Evolutionary conservation across 2,888 invertebrate species (phyloP).

Genomic region (Molorchus minor): DNA sequence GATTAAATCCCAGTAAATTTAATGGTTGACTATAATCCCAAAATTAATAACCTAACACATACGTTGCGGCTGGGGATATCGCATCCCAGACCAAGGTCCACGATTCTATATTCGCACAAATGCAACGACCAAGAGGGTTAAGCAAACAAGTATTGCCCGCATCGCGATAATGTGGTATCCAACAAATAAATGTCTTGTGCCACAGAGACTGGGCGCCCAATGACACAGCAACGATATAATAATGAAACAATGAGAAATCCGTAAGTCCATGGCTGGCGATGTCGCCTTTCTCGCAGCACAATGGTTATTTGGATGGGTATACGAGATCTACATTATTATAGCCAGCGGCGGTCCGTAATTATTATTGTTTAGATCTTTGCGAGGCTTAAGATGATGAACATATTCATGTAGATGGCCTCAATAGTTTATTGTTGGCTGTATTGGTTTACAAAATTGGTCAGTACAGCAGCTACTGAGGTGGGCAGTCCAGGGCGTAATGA

Average conservation of each 20-base stretch:
- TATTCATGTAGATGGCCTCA: no score
- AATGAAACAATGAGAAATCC: conserved; percentile 52
- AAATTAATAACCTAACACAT: conserved; percentile 31
- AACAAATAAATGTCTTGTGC: conserved; percentile 33
- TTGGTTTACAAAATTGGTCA: no score
- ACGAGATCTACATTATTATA: conserved; percentile 37
- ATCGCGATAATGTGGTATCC: conserved; percentile 33
- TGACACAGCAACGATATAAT: conserved; percentile 52
- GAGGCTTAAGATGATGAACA: neutral
- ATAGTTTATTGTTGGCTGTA: no score
- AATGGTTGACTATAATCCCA: conserved; percentile 22
- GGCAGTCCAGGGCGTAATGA: no score
- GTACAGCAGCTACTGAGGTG: no score
- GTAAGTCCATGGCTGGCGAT: conserved; percentile 52
- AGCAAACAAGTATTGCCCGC: conserved; percentile 31
- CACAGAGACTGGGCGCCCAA: conserved; percentile 33
- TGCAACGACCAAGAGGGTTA: conserved; percentile 24
- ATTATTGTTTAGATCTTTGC: conserved; percentile 3
- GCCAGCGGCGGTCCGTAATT: conserved; percentile 15
- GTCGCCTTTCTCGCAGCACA: conserved; percentile 45
- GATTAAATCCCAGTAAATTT: conserved; percentile 11
- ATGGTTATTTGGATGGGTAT: conserved; percentile 44
- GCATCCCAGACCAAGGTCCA: conserved; percentile 20
- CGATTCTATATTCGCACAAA: conserved; percentile 25
- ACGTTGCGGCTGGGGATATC: conserved; percentile 27